Evolutionary conservation across 1,140 invertebrate species (phyloP).

Genomic region (Cydia fagiglandana): DNA sequence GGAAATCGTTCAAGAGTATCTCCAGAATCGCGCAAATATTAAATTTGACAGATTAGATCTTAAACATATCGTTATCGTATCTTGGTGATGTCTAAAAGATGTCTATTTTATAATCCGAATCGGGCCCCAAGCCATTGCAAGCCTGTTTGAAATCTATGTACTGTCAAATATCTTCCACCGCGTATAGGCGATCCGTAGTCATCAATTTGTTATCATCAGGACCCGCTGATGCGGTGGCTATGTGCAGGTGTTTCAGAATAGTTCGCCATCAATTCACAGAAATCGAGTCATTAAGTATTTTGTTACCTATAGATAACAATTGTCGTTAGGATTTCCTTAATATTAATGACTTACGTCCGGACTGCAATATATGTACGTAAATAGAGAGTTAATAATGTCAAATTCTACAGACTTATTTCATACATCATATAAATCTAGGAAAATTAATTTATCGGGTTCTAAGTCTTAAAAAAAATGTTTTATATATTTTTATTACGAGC

Average conservation of each 20-base stretch:
- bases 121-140: no score
- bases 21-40: no score
- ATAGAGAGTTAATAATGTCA: neutral
- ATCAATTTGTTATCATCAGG: constrained; percentile 53
- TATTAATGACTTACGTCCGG: constrained; percentile 19
- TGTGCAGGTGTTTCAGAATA: constrained; percentile 48
- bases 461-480: no score
- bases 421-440: no score
- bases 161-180: constrained; percentile 7
- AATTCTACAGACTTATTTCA: neutral
- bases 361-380: neutral
- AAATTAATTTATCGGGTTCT: no score
- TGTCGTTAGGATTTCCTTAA: constrained; percentile 11
- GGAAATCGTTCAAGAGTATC: no score
- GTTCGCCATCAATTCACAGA: constrained; percentile 48
- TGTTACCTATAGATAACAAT: neutral
- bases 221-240: constrained; percentile 47
- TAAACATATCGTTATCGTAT: no score
- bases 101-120: no score
- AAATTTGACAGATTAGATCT: no score
- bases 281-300: constrained; percentile 49
- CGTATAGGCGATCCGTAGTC: constrained; percentile 19
- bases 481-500: no score
- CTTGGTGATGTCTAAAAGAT: no score
- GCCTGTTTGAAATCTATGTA: neutral